A percentile compares a stretch with the other conserved stretches of the same genome.
Conservation (phyloP, 1,140 invertebrate species). For the Pemphigus obesinymphae region DNA sequence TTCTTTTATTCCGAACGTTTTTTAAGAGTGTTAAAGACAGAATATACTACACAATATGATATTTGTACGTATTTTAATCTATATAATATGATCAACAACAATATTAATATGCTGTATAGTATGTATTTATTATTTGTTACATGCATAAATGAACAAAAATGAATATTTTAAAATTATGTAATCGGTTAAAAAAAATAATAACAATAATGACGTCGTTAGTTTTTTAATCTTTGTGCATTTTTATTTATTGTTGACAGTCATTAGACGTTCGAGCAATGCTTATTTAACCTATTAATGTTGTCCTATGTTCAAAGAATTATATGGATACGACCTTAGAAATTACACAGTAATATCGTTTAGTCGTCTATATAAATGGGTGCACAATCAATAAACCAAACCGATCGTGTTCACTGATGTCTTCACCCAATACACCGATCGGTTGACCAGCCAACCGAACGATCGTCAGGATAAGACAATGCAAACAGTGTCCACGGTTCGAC, state of each 20-base stretch:
- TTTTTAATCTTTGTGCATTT: constrained; percentile 28
- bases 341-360: constrained; percentile 20
- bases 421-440: constrained; percentile 34
- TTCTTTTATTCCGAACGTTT: no score
- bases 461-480: constrained; percentile 19
- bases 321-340: constrained; percentile 39
- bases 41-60: no score
- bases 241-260: neutral
- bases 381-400: constrained; percentile 27
- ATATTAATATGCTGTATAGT: no score
- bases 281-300: constrained; percentile 21
- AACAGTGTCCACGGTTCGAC: constrained; percentile 25
- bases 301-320: neutral
- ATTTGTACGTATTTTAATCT: no score
- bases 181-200: neutral
- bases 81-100: no score
- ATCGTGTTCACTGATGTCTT: neutral
- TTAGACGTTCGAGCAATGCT: neutral
- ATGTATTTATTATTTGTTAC: no score
- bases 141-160: no score
- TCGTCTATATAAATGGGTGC: constrained; percentile 9
- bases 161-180: no score
- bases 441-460: constrained; percentile 33
- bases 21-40: no score
- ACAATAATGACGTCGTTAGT: constrained; percentile 22